These are phyloP conservation scores for Magallana nippona DNA, from an alignment of 2,888 invertebrate genomes.

Conservation along the genomic window DNA sequence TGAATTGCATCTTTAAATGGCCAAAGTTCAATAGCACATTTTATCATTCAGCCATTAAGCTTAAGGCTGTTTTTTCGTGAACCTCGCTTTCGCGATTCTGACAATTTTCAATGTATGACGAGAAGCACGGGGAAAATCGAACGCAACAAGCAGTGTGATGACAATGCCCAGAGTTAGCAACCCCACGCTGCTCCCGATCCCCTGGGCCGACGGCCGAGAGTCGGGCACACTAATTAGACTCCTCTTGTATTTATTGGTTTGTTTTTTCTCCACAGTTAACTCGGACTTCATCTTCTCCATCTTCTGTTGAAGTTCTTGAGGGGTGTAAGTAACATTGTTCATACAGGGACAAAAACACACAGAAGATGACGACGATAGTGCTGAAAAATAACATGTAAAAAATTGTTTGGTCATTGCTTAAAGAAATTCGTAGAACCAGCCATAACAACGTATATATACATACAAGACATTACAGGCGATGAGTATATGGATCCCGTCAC, in stretches of 20 bases:
- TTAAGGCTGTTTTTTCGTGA: neutral
- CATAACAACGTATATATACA: too few species aligned
- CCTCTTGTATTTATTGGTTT: constrained; percentile 46
- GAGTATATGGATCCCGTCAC: too few species aligned
- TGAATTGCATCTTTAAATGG: too few species aligned
- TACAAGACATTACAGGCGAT: too few species aligned
- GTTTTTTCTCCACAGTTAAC: constrained; percentile 40
- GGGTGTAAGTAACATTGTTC: constrained; percentile 40
- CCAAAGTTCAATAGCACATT: too few species aligned
- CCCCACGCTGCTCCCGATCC: constrained; percentile 43
- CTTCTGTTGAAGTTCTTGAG: constrained; percentile 41
- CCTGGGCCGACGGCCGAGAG: constrained; percentile 40
- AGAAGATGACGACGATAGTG: constrained; percentile 28
- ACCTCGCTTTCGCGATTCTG: neutral
- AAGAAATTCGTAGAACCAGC: too few species aligned
- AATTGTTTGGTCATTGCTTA: too few species aligned
- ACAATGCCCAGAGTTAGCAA: constrained; percentile 39
- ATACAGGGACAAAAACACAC: constrained; percentile 42
- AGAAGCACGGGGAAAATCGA: constrained; percentile 16
- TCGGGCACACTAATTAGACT: constrained; percentile 45
- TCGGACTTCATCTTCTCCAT: constrained; percentile 44
- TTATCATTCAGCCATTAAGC: too few species aligned
- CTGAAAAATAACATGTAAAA: neutral
- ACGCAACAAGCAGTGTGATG: neutral
- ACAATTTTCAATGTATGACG: neutral